Evolutionary conservation across 2,888 invertebrate species (phyloP), one percentile per base, ranked within the genome.

Genomic region (Hypomecis atomaria): DNA sequence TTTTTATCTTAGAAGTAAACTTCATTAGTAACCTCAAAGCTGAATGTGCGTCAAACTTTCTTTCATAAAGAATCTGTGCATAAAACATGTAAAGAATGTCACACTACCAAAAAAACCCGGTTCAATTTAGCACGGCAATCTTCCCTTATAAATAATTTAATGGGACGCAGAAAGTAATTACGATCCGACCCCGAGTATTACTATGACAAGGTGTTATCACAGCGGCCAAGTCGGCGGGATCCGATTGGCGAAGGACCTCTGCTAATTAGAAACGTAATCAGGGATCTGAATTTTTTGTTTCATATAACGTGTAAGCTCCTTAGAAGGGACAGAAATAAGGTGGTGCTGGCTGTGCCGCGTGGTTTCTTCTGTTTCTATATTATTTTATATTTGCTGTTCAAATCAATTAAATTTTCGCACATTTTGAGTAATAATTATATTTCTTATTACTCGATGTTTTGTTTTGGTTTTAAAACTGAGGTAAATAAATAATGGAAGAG

Each of bases 161-260:
- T 69, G 64, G 59, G 64, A 71, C 71, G 54, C 61, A 59, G 58
- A 72, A 78, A 78, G 75, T 80, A 82, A 79, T 82, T 79, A 80
- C 71, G 72, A 63, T 13, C 69, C 59, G 76, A 71, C 75, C 67
- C 56, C 60, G 66, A 67, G 73, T 55, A 70, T 75, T 68, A 76
- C 71, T 77, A 75, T 74, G 81, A 78, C 74, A 75, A 70, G 69
- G 71, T 74, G 67, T 74, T 78, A 80, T 83, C 78, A 76, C 71
- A 66, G 68, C 67, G 67, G 71, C 50, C 43, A 58, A 63, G 63
- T 43, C 49, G 44, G 48, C 6, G 48, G 50, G 55, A 56, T 74
- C 73, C 72, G 77, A 79, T 78, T 77, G 76, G 76, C 77, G 56
- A 62, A 72, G 71, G 73, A 74, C 74, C 66, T 73, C 71, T 70